Percentiles rank a stretch among this genome's conserved stretches.
Evolutionary conservation across 2,888 invertebrate species (phyloP).

Genomic region (Harpalus rufipes): DNA sequence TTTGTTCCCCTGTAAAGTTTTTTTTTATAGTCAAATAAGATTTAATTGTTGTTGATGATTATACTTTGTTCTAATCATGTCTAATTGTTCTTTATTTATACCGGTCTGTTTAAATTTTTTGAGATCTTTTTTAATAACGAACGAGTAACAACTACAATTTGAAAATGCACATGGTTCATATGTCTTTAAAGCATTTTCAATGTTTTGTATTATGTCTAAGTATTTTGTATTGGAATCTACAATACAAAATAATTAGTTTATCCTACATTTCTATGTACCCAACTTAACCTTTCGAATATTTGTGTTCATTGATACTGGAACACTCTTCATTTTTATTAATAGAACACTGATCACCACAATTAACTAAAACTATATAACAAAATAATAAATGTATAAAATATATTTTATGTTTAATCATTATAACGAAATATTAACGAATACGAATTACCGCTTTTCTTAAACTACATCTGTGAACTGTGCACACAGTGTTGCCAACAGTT

Average conservation of each 20-base stretch:
- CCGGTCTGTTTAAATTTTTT: constrained; percentile 83
- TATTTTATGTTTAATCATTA: background rate
- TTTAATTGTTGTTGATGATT: constrained; percentile 67
- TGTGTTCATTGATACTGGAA: constrained; percentile 71
- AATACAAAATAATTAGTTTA: constrained; percentile 69
- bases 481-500: too few species aligned
- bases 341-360: constrained; percentile 69
- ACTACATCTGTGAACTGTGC: background rate
- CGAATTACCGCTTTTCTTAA: constrained; percentile 17
- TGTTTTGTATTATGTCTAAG: constrained; percentile 73
- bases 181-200: constrained; percentile 78
- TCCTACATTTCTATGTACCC: constrained; percentile 53
- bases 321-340: constrained; percentile 71
- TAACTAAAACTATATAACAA: constrained; percentile 36
- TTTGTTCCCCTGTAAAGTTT: constrained; percentile 81
- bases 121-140: constrained; percentile 85
- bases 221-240: constrained; percentile 78
- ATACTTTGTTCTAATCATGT: constrained; percentile 78
- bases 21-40: background rate
- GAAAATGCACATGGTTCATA: constrained; percentile 80
- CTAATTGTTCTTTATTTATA: constrained; percentile 84
- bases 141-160: constrained; percentile 83
- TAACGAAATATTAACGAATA: constrained; percentile 9
- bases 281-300: constrained; percentile 74
- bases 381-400: constrained; percentile 28